These are phyloP conservation scores for Apis laboriosa DNA, from an alignment of 1,140 invertebrate genomes.

Conservation along the genomic window DNA sequence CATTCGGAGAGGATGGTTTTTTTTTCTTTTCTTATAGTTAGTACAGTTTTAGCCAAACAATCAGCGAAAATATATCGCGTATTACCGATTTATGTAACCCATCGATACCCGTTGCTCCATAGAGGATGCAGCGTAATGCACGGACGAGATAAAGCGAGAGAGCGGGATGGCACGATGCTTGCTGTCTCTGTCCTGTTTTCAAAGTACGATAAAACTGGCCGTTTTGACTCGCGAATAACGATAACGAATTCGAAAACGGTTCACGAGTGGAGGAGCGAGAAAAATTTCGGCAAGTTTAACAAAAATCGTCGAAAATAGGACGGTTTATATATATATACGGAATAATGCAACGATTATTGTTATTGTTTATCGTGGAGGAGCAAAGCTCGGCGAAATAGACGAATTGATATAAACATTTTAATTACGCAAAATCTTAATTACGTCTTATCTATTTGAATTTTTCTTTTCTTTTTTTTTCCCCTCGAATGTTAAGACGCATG, in stretches of 20 bases:
- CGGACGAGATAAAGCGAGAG: slow-evolving; percentile 28
- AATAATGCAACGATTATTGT: background rate
- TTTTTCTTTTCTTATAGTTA: too few relatives aligned
- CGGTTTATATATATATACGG: background rate
- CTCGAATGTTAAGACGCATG: background rate
- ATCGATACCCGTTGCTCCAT: slow-evolving; percentile 20
- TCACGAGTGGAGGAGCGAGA: background rate
- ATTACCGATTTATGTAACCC: slow-evolving; percentile 46
- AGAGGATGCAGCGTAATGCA: slow-evolving; percentile 21
- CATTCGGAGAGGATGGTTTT: too few relatives aligned
- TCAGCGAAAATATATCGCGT: background rate
- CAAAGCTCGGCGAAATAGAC: background rate
- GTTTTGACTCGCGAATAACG: background rate
- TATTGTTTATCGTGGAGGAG: background rate
- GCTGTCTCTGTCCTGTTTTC: slow-evolving; percentile 33
- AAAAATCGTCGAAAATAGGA: background rate
- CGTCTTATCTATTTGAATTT: slow-evolving; percentile 1
- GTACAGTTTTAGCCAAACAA: background rate
- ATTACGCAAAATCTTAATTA: slow-evolving; percentile 13
- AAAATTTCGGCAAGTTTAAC: background rate
- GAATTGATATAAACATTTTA: background rate
- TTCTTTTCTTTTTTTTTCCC: background rate
- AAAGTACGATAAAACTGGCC: slow-evolving; percentile 28
- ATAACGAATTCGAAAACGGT: background rate
- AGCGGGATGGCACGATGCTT: background rate